Evolutionary conservation across 2,113 vertebrate species (phyloP), one percentile per base, ranked within the genome.

Genomic region (Theropithecus gelada): DNA sequence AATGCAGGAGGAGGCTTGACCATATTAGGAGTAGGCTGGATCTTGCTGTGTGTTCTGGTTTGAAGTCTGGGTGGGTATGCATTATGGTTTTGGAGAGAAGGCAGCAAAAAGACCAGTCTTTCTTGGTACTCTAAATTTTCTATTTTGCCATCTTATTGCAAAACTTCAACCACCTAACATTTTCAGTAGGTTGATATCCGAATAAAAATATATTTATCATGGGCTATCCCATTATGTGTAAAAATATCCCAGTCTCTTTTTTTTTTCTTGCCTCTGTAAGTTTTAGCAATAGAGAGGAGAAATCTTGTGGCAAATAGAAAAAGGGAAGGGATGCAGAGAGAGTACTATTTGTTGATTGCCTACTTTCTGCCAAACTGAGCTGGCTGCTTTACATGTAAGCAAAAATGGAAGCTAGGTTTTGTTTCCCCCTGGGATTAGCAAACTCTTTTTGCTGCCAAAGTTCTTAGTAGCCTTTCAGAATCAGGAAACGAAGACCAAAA

Each of bases 171-270:
- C 55, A 91, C 66, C 68, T 52, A 88, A 79, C 10, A 25, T 18
- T 80, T 40, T 55, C 22, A 45, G 52, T 43, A 85, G 22, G 22
- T n/a, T 79, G 92, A 17, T 64, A 55, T 76, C 90, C 87, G 86
- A 93, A 93, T 82, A 43, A 79, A 92, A 96, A 88, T 93, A 32
- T 73, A 68, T 76, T 94, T 92, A 68, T 79, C 83, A n/a, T 61
- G 93, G 72, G 32, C 11, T 84, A 57, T 73, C 35, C 32, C 66
- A 78, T 68, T 95, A 82, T 64, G 32, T n/a, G 32, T 68, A 50
- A 90, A 84, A 80, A 12, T 82, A 83, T 59, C 32, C 20, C 27
- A 45, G 48, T 80, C 43, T 80, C 43, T 55, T 55, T 91, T 97
- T 97, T 72, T 57, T 43, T 76, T 68, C 45, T 30, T 90, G 50